Evolutionary conservation across 2,113 vertebrate genomes (phyloP), one percentile per base, ranked within the genome.

Genomic region (Ictidomys tridecemlineatus): DNA sequence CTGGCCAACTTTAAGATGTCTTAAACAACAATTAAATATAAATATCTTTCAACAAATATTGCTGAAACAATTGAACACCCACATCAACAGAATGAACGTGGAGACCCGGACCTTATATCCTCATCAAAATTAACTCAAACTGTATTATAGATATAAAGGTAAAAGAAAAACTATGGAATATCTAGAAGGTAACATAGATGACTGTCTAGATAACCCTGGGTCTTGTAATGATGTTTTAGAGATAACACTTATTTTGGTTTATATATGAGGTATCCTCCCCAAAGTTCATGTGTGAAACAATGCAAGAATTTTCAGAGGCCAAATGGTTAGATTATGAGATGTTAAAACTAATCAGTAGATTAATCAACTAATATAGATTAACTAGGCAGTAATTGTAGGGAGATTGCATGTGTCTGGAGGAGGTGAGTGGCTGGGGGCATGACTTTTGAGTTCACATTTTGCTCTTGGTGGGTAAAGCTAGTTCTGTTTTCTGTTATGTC

Each of bases 1-100:
- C 16, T 87, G 34, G 30, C 94, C 10, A 93, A 69, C 53, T 95
- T 93, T 51, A 84, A 87, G 26, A 63, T 83, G 13, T 45, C 42
- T 92, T 96, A 74, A 96, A 88, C 69, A 83, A 63, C 37, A 77
- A 24, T 45, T 82, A 89, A 77, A 83, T 24, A 84, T 76, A 94
- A 91, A 70, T 61, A 82, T 0, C 32, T 61, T 69, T 87, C 30
- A 45, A 37, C 10, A 87, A 93, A 69, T 70, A 22, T 6, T 26
- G 2, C 16, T 34, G n/a, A 67, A 79, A n/a, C 3, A 58, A 72
- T 16, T 72, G 37, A 14, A n/a, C 5, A 45, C n/a, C 2, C 10
- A 37, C 1, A 14, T 4, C 20, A 53, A 87, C 24, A 26, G 12
- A 28, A 61, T 48, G 1, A 92, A 63, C 20, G 26, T 8, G 22